Evolutionary conservation across 2,888 invertebrate species (phyloP), one percentile per base, ranked within the genome.

Genomic region (Byasa hedistus): DNA sequence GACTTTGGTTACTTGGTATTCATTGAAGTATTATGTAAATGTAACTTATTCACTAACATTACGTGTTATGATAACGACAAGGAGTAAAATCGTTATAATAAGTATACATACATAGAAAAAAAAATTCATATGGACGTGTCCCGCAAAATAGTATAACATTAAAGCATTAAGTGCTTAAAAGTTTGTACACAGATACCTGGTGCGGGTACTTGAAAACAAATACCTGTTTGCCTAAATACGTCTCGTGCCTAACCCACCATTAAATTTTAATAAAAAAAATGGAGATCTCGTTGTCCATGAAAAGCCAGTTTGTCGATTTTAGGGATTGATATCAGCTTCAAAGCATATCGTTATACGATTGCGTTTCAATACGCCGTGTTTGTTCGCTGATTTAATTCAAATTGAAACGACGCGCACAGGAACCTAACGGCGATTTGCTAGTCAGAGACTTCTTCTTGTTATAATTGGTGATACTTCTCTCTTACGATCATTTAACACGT

Each of bases 401-500:
- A 32, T 65, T 32, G 21, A 32, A 24, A 55, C 54, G 36, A 19
- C 61, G 64, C 57, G 44, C 44, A 32, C 55, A 54, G 56, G 32
- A 57, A 21, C 57, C 51, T 63, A 22, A 19, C 24, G 61, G 52
- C 58, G 65, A 44, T 32, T 36, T 27, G 66, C 55, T 22, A 22
- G 81, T 85, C 83, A 86, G 72, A 81, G 79, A 67, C 76, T 77
- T 55, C 74, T 78, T 23, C 69, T 73, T 36, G 76, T 71, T 48
- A 67, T 70, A 44, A 76, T 72, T 66, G 70, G 64, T 54, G 66
- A 58, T n/a, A 70, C 69, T 59, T 83, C 80, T 36, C 71, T 75
- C 51, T 85, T 81, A 61, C 72, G 75, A 66, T 82, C 82, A 70
- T 73, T 77, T 70, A 80, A 75, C 70, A 80, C 75, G 70, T 87